Percentiles rank a stretch among this genome's conserved stretches.
Evolutionary conservation across 2,888 invertebrate genomes (phyloP).

Genomic region (Empis livida): DNA sequence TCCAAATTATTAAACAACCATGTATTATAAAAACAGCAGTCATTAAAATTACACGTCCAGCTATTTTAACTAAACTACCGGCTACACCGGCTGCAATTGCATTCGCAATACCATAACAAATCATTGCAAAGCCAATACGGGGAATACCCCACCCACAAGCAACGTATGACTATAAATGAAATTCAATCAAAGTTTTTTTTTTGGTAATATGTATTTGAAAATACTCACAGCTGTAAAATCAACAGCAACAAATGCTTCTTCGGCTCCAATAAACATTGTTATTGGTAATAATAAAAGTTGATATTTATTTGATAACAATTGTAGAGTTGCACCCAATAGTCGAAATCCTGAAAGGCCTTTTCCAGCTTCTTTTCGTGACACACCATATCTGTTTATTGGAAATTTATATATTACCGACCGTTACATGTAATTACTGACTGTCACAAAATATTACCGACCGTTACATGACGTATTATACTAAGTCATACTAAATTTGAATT

Average conservation of each 20-base stretch:
- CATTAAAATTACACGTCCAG: constrained; percentile 70
- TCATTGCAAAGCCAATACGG: constrained; percentile 88
- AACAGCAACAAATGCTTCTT: constrained; percentile 84
- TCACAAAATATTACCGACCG: too few species aligned
- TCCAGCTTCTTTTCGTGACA: constrained; percentile 37
- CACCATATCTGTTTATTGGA: constrained; percentile 49
- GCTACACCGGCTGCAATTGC: constrained; percentile 73
- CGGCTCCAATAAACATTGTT: constrained; percentile 86
- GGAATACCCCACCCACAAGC: constrained; percentile 80
- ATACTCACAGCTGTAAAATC: constrained; percentile 60
- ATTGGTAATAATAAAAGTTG: constrained; percentile 79
- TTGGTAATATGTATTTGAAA: background rate
- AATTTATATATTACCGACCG: too few species aligned
- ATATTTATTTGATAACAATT: constrained; percentile 60
- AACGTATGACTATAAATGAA: constrained; percentile 54
- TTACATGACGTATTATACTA: too few species aligned
- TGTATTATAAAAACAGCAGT: constrained; percentile 59
- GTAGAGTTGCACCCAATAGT: constrained; percentile 62
- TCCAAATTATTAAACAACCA: constrained; percentile 49
- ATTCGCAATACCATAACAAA: constrained; percentile 80
- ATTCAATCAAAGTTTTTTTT: background rate
- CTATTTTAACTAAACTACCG: constrained; percentile 63
- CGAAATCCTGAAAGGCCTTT: constrained; percentile 51
- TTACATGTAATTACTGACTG: too few species aligned
- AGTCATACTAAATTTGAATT: too few species aligned